These are phyloP conservation scores for Eupithecia insigniata DNA, from an alignment of 2,888 invertebrate genomes.

Conservation along the genomic window DNA sequence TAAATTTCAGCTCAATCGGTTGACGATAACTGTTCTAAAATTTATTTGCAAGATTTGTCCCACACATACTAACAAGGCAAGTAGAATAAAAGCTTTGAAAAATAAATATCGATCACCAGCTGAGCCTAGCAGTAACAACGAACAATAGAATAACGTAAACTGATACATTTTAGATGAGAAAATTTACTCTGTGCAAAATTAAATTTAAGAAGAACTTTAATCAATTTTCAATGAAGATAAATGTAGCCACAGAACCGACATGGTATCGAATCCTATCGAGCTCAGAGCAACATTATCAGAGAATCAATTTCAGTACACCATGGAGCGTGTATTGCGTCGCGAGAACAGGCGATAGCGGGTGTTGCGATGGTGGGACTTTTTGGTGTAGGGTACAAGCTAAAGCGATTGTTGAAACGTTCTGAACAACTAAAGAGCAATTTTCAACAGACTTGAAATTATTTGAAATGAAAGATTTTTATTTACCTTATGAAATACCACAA, in stretches of 20 bases:
- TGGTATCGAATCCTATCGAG: slow-evolving; percentile 19
- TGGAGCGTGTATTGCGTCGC: slow-evolving; percentile 54
- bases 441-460: too few relatives aligned
- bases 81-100: too few relatives aligned
- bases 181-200: neutral
- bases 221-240: slow-evolving; percentile 17
- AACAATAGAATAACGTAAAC: neutral
- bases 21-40: too few relatives aligned
- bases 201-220: slow-evolving; percentile 7
- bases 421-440: neutral
- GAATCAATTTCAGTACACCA: slow-evolving; percentile 62
- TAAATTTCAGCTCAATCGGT: too few relatives aligned
- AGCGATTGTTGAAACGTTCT: slow-evolving; percentile 12
- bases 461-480: too few relatives aligned
- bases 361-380: slow-evolving; percentile 52
- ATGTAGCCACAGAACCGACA: slow-evolving; percentile 11
- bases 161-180: neutral
- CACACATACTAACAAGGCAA: too few relatives aligned
- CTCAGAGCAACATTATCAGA: slow-evolving; percentile 49
- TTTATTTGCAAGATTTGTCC: too few relatives aligned
- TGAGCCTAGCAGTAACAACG: neutral
- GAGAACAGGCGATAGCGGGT: slow-evolving; percentile 62
- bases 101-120: neutral
- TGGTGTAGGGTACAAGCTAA: slow-evolving; percentile 40
- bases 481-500: too few relatives aligned